Percentiles rank a stretch among this genome's conserved stretches.
These are phyloP conservation scores for Galaxea fascicularis DNA, from an alignment of 92 coral and sea anemone species.

Conservation along the genomic window DNA sequence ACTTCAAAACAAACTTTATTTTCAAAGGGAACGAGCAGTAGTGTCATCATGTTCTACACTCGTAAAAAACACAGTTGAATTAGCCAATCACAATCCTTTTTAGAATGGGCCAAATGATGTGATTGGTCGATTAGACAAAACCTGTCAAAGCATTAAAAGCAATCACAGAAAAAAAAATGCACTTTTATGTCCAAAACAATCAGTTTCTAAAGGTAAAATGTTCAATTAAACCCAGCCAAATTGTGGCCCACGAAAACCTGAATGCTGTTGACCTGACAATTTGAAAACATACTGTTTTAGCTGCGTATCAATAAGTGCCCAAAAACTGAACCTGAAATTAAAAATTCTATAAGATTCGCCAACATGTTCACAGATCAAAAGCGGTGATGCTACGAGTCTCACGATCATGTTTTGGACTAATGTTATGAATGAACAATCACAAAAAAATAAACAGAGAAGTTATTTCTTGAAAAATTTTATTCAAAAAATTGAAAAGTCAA, in stretches of 20 bases:
- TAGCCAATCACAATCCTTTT: not conserved
- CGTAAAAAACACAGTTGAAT: not conserved
- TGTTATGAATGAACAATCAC: slow-evolving; percentile 15
- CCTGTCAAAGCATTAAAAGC: slow-evolving; percentile 1
- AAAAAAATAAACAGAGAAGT: slow-evolving; percentile 2
- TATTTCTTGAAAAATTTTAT: not conserved
- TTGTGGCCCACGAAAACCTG: not conserved
- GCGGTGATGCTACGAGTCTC: slow-evolving; percentile 19
- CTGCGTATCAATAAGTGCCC: slow-evolving; percentile 23
- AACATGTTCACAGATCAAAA: slow-evolving; percentile 20
- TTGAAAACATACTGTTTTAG: slow-evolving; percentile 4
- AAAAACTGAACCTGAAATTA: slow-evolving; percentile 3
- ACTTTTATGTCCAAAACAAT: no score
- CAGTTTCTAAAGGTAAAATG: not conserved
- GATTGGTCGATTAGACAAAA: slow-evolving; percentile 1
- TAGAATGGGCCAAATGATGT: not conserved
- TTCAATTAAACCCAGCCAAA: slow-evolving; percentile 6
- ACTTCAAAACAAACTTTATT: no score
- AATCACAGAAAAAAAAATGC: no score
- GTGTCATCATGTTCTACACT: not conserved
- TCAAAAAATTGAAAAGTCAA: not conserved
- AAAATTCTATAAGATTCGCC: slow-evolving; percentile 18
- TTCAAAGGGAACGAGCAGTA: not conserved
- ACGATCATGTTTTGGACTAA: slow-evolving; percentile 2
- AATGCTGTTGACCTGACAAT: not conserved